Evolutionary conservation across 2,113 vertebrate genomes (phyloP).

Genomic region (Actenoides hombroni): DNA sequence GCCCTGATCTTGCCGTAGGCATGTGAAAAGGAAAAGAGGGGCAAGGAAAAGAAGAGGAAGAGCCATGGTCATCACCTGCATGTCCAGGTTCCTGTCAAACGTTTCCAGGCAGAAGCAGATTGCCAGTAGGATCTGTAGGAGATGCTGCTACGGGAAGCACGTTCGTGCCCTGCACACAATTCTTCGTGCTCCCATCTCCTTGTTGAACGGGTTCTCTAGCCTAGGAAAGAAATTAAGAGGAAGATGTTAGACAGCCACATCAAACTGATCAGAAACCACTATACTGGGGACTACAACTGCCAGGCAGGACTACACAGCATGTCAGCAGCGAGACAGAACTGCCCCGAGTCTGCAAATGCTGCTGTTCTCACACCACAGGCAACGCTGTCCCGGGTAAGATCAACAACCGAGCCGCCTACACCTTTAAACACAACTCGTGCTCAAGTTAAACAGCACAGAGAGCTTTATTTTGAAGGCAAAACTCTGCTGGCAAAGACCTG

Average conservation of each 20-base stretch:
- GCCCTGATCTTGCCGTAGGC: neutral
- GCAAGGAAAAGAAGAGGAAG: neutral
- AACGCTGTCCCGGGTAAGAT: neutral
- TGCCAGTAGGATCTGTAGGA: neutral
- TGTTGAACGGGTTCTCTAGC: neutral
- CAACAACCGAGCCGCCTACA: accelerated
- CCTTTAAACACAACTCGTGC: neutral
- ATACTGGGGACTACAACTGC: neutral
- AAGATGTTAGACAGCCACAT: neutral
- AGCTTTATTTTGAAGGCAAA: neutral
- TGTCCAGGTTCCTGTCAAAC: neutral
- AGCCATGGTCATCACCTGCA: conserved; percentile 5
- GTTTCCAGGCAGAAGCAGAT: neutral
- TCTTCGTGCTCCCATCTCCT: conserved; percentile 25
- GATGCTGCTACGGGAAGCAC: neutral
- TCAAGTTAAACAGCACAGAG: neutral
- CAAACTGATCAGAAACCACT: neutral
- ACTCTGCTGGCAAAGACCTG: neutral
- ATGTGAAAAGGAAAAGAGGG: neutral
- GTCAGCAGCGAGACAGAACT: neutral
- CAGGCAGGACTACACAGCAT: neutral
- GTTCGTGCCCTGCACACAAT: neutral
- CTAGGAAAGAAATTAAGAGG: conserved; percentile 8
- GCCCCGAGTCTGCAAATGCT: neutral
- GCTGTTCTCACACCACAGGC: neutral